Evolutionary conservation across 2,888 invertebrate species (phyloP).

Genomic region (Oxyscelio sp.): DNA sequence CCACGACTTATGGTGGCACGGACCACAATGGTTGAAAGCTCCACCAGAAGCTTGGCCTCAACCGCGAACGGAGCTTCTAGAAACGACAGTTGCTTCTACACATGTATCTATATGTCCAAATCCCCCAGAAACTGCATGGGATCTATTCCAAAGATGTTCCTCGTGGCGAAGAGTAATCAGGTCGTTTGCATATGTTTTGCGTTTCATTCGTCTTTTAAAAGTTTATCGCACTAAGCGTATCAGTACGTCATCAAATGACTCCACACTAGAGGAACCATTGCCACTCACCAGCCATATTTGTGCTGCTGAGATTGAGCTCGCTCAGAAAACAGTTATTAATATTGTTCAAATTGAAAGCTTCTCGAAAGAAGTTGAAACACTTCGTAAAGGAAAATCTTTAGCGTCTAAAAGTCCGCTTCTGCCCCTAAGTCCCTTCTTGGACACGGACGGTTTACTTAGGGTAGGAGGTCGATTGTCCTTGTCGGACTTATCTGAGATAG

Average conservation of each 20-base stretch:
- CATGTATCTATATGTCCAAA: too few relatives aligned
- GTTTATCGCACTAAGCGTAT: background rate
- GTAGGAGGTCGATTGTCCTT: too few relatives aligned
- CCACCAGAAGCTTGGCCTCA: too few relatives aligned
- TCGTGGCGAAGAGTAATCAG: background rate
- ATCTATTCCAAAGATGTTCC: too few relatives aligned
- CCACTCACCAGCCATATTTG: too few relatives aligned
- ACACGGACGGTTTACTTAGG: too few relatives aligned
- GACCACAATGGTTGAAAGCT: too few relatives aligned
- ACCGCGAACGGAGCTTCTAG: too few relatives aligned
- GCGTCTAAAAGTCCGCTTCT: constrained; percentile 1
- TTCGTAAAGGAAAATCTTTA: background rate
- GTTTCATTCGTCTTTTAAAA: background rate
- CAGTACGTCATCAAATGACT: background rate
- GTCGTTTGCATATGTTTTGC: constrained; percentile 10
- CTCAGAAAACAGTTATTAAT: background rate
- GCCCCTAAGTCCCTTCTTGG: constrained; percentile 29
- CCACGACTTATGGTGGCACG: constrained; percentile 17
- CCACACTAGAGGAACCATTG: too few relatives aligned
- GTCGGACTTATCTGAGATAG: too few relatives aligned
- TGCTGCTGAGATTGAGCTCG: background rate
- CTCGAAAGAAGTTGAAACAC: background rate
- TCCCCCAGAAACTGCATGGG: too few relatives aligned
- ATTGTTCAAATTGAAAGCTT: background rate
- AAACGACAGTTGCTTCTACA: too few relatives aligned